Base-by-base conservation (phyloP, 2,888 invertebrate species). In the Anticlea derivata region DNA sequence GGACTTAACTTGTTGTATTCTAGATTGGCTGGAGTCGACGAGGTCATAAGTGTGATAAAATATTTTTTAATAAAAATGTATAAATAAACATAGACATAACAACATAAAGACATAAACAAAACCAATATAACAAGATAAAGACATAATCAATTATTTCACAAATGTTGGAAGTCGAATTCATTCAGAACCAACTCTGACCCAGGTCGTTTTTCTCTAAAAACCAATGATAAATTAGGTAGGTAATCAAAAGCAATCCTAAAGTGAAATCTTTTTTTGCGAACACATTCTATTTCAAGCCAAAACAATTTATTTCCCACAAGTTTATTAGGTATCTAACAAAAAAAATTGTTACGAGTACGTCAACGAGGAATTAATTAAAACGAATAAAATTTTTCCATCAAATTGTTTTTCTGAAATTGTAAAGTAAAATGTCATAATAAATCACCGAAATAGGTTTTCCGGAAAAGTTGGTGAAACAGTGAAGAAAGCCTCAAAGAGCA, bases 391-490 rank as follows among this genome's bases (percentile, higher is more conserved):
- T 35, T 35, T 34, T 34, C 34, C 45, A 43, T 46, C 26, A 41
- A 26, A 45, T 37, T 10, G 7, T 11, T 30, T 22, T 11, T 11
- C 27, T 3, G 10, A 39, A 8, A 27, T 27, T 7, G 1, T 27
- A 27, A 27, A 13, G 17, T 8, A n/a, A n/a, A n/a, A n/a, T n/a
- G n/a, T n/a, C n/a, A 7, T 7, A 20, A 20, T 20, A 8, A 41
- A 22, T 12, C 8, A 27, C 40, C 7, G 22, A 40, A 40, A 40
- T 40, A 40, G 8, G 6, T 35, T 35, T 29, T 5, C 0, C 20
- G 17, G 23, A 22, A 29, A 45, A 37, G 22, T 45, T 45, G 13
- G 2, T 45, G 11, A 44, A 44, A 44, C 8, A 20, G 6, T 11
- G 17, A 27, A 38, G 17, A 24, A n/a, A n/a, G n/a, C n/a, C n/a